These are phyloP conservation scores for Hippocampus comes DNA, from an alignment of 2,113 vertebrate genomes.

Conservation along the genomic window DNA sequence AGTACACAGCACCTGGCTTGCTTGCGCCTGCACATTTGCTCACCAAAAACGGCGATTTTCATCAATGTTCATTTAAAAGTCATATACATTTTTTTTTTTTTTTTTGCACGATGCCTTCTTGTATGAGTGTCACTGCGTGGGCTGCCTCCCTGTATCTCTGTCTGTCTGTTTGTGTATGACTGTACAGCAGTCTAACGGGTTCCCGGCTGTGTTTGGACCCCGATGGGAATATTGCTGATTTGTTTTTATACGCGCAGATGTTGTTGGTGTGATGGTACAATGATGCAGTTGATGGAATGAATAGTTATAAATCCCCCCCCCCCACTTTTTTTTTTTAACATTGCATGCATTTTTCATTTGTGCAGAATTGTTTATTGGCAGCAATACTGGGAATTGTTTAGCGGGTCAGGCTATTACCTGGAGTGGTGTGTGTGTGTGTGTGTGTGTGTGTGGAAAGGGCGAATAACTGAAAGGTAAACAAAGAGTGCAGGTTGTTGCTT, in stretches of 20 bases:
- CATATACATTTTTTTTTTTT: neutral
- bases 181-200: neutral
- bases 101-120: neutral
- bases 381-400: neutral
- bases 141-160: neutral
- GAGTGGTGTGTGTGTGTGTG: slow-evolving; percentile 5
- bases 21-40: neutral
- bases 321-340: slow-evolving; percentile 15
- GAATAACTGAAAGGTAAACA: slow-evolving; percentile 63
- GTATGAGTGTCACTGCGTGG: neutral
- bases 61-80: neutral
- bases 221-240: neutral
- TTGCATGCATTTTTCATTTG: neutral
- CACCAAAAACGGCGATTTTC: neutral
- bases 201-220: neutral
- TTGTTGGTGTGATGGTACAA: neutral
- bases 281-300: neutral
- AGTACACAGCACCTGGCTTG: neutral
- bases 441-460: slow-evolving; percentile 50
- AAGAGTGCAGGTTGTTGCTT: slow-evolving; percentile 40
- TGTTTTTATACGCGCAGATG: neutral
- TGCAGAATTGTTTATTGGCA: neutral
- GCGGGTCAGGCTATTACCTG: slow-evolving; percentile 56
- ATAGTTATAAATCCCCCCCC: neutral
- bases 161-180: neutral